Evolutionary conservation across 2,113 vertebrate genomes (phyloP), one percentile per base, ranked within the genome.

Genomic region (Oreochromis tanganicae): DNA sequence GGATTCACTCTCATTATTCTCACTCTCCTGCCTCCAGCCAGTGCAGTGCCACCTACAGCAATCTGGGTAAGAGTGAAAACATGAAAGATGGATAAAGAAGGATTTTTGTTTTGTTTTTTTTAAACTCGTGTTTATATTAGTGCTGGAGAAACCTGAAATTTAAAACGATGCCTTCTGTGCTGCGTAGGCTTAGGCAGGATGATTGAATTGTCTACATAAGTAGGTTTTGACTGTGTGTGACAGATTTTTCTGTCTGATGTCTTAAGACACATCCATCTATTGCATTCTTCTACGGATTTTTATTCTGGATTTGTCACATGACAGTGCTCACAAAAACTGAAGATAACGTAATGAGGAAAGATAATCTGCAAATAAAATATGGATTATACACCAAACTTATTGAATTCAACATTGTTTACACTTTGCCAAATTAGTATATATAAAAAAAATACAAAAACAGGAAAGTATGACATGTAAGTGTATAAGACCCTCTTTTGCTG

Each of bases 31-130:
- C 97, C 61, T 87, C 97, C 83, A 98, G 96, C 81, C 92, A 96
- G 66, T 97, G 97, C 94, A 98, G 98, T 71, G 98, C 98, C 89
- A 99, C 98, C 0, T 99, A 99, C 93, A 98, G 98, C 95, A 99
- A 99, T 88, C 93, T 99, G 87, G 98, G 98, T 98, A 96, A 97
- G 97, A 83, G 21, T 0, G 3, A 48, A 38, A 24, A 32, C 17
- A 16, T 5, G 7, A 3, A 17, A 36, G 2, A 59, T n/a, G 34
- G 63, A 38, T 68, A 13, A 19, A 68, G 63, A 68, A 38, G 34
- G 11, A 68, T 38, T 68, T 66, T 66, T n/a, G 6, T 12, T 66
- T 66, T 36, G 19, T 21, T 57, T 59, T n/a, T 4, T 19, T 24
- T 32, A 2, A 84, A 32, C 29, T 32, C 17, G 0, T 78, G 73